These are phyloP conservation scores for Aphis craccivora DNA, from an alignment of 1,140 invertebrate genomes.

Conservation along the genomic window DNA sequence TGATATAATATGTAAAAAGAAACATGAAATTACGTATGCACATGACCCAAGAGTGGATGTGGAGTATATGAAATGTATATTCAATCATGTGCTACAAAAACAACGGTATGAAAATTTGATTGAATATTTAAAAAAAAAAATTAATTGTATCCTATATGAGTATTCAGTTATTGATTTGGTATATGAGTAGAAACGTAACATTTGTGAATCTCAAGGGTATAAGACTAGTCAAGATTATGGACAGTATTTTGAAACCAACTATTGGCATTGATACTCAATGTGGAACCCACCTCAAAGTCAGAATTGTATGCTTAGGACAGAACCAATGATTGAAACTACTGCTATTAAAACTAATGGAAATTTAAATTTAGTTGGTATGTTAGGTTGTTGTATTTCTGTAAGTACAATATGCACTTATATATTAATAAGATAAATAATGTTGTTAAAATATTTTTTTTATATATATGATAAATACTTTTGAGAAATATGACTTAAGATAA, in stretches of 20 bases:
- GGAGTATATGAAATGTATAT: too few species aligned
- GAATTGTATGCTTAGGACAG: constrained; percentile 12
- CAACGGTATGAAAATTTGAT: too few species aligned
- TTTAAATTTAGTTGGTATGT: constrained; percentile 39
- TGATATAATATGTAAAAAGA: too few species aligned
- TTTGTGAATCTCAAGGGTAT: constrained; percentile 59
- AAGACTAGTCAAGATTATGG: constrained; percentile 67
- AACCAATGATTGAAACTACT: neutral
- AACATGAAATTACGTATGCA: too few species aligned
- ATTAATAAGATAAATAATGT: neutral
- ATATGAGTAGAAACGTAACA: too few species aligned
- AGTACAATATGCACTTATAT: neutral
- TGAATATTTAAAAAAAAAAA: too few species aligned
- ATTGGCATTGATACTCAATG: constrained; percentile 44
- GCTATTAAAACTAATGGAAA: constrained; percentile 22
- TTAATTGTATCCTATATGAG: too few species aligned
- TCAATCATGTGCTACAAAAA: too few species aligned
- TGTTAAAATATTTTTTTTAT: neutral
- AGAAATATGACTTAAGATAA: neutral
- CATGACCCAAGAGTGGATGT: too few species aligned
- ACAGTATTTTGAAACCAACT: constrained; percentile 71
- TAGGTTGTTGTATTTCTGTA: neutral
- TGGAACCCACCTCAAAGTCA: constrained; percentile 36
- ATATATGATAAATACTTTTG: neutral
- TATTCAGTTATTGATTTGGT: too few species aligned